Evolutionary conservation across 2,888 invertebrate species (phyloP), one percentile per base, ranked within the genome.

Genomic region (Drosophila recens): DNA sequence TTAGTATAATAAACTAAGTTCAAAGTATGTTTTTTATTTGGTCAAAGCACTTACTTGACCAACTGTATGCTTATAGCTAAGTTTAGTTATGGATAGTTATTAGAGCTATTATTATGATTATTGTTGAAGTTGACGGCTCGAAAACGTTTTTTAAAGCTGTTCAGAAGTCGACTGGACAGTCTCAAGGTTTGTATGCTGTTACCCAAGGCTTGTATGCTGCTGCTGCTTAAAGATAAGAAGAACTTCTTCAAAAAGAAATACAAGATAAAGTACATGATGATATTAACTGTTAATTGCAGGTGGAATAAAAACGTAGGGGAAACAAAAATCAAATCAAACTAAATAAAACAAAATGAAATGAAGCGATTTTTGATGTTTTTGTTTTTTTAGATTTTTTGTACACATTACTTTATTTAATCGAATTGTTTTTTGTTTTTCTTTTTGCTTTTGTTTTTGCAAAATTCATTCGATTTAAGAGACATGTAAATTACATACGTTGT

Each of bases 111-210:
- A 11, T 13, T 34, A 36, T 27, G 38, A 30, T 34, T 34, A 57
- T 66, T 56, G 20, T 49, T 72, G 43, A 53, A 67, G 45, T 71
- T 67, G 40, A 56, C 54, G 63, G 51, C 53, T 20, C 63, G 63
- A 10, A 74, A 79, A 57, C 81, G 87, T 62, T 82, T 82, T 66
- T 79, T 87, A 68, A 90, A 88, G 84, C 87, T 90, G 82, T 80
- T 84, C 68, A 87, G 82, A 34, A 90, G 75, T 61, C 89, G 87
- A 79, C 87, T 88, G 53, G 84, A 81, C 64, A 84, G 71, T 80
- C 79, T 84, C 79, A 80, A 76, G 61, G 81, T 75, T 61, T 59
- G 67, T 52, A 64, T 59, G 79, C 67, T 75, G 78, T 62, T 74
- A 45, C 58, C 42, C 56, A 77, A 52, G 36, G 58, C 57, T 54